phyloP scores from a whole-genome alignment of 2,113 vertebrate species.

The Maccullochella peelii region DNA sequence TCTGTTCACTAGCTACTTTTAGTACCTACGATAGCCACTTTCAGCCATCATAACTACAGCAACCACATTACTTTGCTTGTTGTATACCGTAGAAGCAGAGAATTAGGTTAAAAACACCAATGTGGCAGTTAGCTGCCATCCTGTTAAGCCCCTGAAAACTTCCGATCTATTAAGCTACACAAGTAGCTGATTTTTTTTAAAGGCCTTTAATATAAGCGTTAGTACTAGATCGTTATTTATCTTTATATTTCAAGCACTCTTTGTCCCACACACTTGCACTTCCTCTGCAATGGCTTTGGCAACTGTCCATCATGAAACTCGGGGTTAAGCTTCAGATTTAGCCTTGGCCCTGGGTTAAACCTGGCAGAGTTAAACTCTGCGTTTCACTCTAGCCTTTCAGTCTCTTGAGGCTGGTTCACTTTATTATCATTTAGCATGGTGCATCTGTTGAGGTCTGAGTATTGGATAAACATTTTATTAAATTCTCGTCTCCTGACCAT shows the following conservation, averaged over 20 bases:
- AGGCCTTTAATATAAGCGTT: not conserved
- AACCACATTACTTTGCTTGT: not conserved
- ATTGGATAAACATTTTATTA: not conserved
- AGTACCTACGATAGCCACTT: not conserved
- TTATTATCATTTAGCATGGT: not conserved
- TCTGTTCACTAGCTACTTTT: not conserved
- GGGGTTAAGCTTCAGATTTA: constrained; percentile 3
- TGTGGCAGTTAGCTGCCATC: too few species aligned
- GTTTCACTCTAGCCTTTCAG: not conserved
- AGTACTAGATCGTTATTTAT: not conserved
- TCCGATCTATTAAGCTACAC: too few species aligned
- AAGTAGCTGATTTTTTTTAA: too few species aligned
- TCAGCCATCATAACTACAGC: not conserved
- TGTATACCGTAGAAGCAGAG: not conserved
- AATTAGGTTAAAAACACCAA: not conserved
- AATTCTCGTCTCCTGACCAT: not conserved
- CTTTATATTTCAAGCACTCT: not conserved
- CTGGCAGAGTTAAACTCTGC: not conserved
- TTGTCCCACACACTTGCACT: not conserved
- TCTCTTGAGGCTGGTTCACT: not conserved
- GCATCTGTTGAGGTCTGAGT: not conserved
- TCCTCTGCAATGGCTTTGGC: not conserved
- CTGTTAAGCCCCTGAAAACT: too few species aligned
- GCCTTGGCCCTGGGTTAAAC: not conserved
- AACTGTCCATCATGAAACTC: not conserved